phyloP scores from a whole-genome alignment of 1,140 invertebrate species.

The Papilio polytes region DNA sequence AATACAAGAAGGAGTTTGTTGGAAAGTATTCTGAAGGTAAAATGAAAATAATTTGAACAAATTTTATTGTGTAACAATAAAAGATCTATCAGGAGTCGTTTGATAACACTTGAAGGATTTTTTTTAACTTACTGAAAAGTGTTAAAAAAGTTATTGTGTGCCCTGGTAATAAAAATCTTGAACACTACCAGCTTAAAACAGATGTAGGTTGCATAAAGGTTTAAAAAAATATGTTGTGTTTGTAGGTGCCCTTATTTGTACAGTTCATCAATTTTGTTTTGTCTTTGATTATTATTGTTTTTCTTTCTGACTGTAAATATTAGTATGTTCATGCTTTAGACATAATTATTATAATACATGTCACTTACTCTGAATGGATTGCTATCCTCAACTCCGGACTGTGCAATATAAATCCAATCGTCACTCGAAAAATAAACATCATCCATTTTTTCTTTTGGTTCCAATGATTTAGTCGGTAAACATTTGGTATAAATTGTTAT shows the following conservation, averaged over 20 bases:
- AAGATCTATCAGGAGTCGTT: no score
- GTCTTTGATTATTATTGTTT: neutral
- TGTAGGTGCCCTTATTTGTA: neutral
- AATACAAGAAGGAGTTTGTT: neutral
- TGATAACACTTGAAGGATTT: no score
- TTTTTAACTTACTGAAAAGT: neutral
- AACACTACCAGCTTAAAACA: no score
- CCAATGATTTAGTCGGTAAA: neutral
- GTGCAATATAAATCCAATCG: slow-evolving; percentile 7
- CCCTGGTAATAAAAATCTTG: no score
- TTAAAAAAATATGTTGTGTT: neutral
- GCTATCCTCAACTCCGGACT: neutral
- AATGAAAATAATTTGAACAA: neutral
- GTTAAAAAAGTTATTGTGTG: neutral
- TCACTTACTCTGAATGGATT: slow-evolving; percentile 32
- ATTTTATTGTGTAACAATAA: neutral
- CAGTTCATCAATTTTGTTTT: neutral
- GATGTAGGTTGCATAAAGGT: no score
- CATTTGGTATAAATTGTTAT: slow-evolving; percentile 14
- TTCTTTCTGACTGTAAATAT: neutral
- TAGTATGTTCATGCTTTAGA: neutral
- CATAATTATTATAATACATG: no score
- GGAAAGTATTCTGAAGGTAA: neutral
- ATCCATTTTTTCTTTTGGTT: neutral
- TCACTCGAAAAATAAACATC: slow-evolving; percentile 26